phyloP scores from a whole-genome alignment of 2,888 invertebrate genomes.

The Anthrax anthrax region DNA sequence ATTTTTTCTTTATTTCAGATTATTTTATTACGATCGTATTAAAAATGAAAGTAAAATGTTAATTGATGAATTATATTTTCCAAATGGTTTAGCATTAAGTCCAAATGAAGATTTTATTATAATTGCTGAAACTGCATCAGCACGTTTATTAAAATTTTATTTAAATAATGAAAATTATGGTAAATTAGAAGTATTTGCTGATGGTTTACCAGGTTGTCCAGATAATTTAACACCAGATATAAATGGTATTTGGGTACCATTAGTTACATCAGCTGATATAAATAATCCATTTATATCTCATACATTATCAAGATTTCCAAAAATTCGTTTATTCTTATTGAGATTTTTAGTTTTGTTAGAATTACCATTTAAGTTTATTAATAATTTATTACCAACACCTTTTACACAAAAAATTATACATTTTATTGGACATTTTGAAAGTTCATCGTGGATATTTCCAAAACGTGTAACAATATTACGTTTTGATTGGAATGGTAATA shows the following conservation, averaged over 20 bases:
- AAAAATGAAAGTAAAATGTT: slow-evolving; percentile 64
- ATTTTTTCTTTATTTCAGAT: slow-evolving; percentile 43
- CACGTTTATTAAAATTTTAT: slow-evolving; percentile 60
- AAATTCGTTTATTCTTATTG: slow-evolving; percentile 47
- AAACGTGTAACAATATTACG: slow-evolving; percentile 45
- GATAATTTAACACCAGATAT: slow-evolving; percentile 41
- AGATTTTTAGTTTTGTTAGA: slow-evolving; percentile 46
- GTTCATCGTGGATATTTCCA: slow-evolving; percentile 29
- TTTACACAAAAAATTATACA: slow-evolving; percentile 46
- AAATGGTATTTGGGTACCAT: slow-evolving; percentile 51
- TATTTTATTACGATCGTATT: slow-evolving; percentile 65
- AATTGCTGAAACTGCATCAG: slow-evolving; percentile 54
- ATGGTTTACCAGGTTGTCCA: slow-evolving; percentile 54
- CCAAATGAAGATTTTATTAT: slow-evolving; percentile 69
- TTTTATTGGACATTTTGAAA: slow-evolving; percentile 52
- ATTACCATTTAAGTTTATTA: slow-evolving; percentile 45
- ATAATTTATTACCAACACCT: slow-evolving; percentile 50
- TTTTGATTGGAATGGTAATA: slow-evolving; percentile 55
- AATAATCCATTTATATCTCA: slow-evolving; percentile 42
- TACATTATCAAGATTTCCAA: slow-evolving; percentile 45
- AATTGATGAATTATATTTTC: slow-evolving; percentile 60
- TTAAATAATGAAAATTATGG: slow-evolving; percentile 70
- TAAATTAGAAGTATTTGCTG: slow-evolving; percentile 61
- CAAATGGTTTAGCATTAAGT: slow-evolving; percentile 77
- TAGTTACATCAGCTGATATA: slow-evolving; percentile 41